These are phyloP conservation scores for Perizoma flavofasciatum DNA, from an alignment of 2,888 invertebrate species.

Conservation along the genomic window DNA sequence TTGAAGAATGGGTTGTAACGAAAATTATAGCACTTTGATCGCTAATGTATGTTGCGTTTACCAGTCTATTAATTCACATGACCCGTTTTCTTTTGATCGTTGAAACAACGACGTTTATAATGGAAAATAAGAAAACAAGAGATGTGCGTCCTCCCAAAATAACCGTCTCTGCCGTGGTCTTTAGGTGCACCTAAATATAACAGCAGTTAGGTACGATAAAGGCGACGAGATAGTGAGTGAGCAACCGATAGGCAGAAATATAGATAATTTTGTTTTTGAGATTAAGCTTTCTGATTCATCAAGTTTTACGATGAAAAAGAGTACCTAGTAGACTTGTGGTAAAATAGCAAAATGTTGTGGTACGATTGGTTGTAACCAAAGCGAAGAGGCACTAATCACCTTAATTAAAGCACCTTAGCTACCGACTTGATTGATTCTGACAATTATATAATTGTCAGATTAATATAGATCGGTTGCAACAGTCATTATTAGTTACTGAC, in stretches of 20 bases:
- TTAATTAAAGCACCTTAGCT: too few relatives aligned
- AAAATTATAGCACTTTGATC: constrained; percentile 38
- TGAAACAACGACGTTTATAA: constrained; percentile 50
- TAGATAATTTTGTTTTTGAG: constrained; percentile 1
- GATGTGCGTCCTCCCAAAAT: constrained; percentile 70
- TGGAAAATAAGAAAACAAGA: constrained; percentile 65
- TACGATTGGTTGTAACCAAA: not conserved
- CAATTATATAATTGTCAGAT: too few relatives aligned
- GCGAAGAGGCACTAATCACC: not conserved
- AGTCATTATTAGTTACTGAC: too few relatives aligned
- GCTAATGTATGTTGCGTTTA: constrained; percentile 42
- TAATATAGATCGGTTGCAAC: too few relatives aligned
- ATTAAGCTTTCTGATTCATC: constrained; percentile 1
- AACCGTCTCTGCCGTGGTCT: constrained; percentile 59
- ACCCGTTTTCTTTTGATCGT: constrained; percentile 55
- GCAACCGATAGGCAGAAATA: not conserved
- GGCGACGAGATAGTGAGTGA: constrained; percentile 49
- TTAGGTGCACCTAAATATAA: constrained; percentile 56
- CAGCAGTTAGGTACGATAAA: constrained; percentile 58
- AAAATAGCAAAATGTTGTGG: not conserved
- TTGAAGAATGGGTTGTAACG: constrained; percentile 4
- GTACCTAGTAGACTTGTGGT: not conserved
- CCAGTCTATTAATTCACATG: constrained; percentile 47
- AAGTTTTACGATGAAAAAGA: not conserved
- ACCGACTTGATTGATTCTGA: too few relatives aligned